Percentiles rank a stretch among this genome's conserved stretches.
These are phyloP conservation scores for Octopus bimaculoides DNA, from an alignment of 1,140 invertebrate genomes.

Conservation along the genomic window DNA sequence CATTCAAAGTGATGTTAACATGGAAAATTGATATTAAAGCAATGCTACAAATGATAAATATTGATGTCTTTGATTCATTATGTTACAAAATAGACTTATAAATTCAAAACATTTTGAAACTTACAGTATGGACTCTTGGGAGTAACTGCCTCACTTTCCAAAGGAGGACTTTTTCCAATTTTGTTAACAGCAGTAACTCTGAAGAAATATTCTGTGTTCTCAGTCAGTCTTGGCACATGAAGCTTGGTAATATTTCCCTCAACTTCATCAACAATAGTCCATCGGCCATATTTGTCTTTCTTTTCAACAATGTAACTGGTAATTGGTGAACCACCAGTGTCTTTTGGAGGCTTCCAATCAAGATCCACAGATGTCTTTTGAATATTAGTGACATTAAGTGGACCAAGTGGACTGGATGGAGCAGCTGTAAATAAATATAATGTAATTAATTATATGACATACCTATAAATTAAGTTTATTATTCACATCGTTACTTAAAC, in stretches of 20 bases:
- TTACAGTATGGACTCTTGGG: slow-evolving; percentile 56
- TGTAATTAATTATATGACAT: too few species aligned
- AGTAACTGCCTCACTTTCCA: slow-evolving; percentile 66
- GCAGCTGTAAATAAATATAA: background rate
- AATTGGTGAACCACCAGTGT: slow-evolving; percentile 85
- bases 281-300: slow-evolving; percentile 65
- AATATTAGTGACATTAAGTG: slow-evolving; percentile 52
- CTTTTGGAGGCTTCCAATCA: slow-evolving; percentile 68
- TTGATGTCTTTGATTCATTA: too few species aligned
- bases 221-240: slow-evolving; percentile 55
- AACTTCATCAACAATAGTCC: slow-evolving; percentile 5
- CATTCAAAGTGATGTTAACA: too few species aligned
- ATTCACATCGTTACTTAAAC: too few species aligned
- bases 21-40: too few species aligned
- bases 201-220: slow-evolving; percentile 89
- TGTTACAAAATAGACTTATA: too few species aligned
- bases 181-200: slow-evolving; percentile 87
- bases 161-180: slow-evolving; percentile 71
- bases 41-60: too few species aligned
- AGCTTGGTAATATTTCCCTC: background rate
- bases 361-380: slow-evolving; percentile 51
- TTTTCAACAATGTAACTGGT: slow-evolving; percentile 96
- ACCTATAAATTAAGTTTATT: too few species aligned
- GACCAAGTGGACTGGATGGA: background rate
- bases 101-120: background rate